Conservation (phyloP, 53 echinoderm and acorn worm genomes). For the Zoroaster sp. region DNA sequence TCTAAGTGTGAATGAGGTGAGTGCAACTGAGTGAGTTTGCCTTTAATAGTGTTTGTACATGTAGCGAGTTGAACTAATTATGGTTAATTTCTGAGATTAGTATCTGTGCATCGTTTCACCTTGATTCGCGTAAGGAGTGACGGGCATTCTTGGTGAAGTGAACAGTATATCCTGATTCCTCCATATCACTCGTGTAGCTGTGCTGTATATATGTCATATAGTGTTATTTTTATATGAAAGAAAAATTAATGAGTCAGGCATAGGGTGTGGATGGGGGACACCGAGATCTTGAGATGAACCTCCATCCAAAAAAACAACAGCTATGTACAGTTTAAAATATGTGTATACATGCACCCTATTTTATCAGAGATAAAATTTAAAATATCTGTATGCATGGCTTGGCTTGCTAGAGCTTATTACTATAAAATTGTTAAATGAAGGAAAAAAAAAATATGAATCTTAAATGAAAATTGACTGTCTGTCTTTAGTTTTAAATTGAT, state of each 20-base stretch:
- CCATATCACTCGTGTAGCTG: slow-evolving; percentile 51
- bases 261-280: slow-evolving; percentile 35
- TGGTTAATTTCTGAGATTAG: slow-evolving; percentile 11
- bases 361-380: slow-evolving; percentile 55
- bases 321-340: slow-evolving; percentile 57
- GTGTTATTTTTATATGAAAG: slow-evolving; percentile 81
- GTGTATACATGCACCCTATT: slow-evolving; percentile 61
- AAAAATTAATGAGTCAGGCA: slow-evolving; percentile 32
- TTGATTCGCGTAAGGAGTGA: slow-evolving; percentile 17
- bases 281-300: not conserved
- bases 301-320: slow-evolving; percentile 29
- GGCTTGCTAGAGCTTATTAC: slow-evolving; percentile 73
- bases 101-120: slow-evolving; percentile 20
- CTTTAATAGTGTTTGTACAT: slow-evolving; percentile 52
- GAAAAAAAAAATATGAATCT: slow-evolving; percentile 45
- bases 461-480: not conserved
- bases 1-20: slow-evolving; percentile 3
- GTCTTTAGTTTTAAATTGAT: not conserved
- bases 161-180: slow-evolving; percentile 14
- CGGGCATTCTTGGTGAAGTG: slow-evolving; percentile 42
- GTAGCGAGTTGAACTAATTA: slow-evolving; percentile 26
- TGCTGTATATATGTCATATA: slow-evolving; percentile 68
- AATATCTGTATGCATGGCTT: slow-evolving; percentile 75
- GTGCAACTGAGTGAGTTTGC: slow-evolving; percentile 30
- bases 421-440: slow-evolving; percentile 58